phyloP scores from a whole-genome alignment of 2,113 vertebrate genomes.

The Verasper variegatus region DNA sequence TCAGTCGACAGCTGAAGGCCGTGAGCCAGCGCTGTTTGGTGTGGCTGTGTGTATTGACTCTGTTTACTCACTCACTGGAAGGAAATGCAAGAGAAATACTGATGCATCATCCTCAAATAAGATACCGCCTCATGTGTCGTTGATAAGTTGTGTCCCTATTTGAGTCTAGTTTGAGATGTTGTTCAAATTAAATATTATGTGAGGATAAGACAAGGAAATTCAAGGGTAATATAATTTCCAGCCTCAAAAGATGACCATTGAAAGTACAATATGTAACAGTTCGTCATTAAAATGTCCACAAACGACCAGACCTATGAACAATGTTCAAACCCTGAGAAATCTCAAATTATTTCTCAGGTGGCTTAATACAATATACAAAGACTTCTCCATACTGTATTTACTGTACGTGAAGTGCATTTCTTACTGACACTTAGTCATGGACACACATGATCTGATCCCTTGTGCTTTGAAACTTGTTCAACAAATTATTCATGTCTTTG shows the following conservation, averaged over 20 bases:
- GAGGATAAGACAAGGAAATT: no score
- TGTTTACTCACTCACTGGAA: conserved; percentile 9
- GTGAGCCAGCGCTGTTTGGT: not conserved
- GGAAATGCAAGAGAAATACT: not conserved
- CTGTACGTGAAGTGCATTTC: not conserved
- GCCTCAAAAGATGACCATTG: not conserved
- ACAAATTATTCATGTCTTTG: not conserved
- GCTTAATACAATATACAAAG: not conserved
- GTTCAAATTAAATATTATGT: not conserved
- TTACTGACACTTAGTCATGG: not conserved
- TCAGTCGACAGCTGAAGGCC: conserved; percentile 38
- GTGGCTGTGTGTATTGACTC: conserved; percentile 13
- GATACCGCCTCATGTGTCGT: not conserved
- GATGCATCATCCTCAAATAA: not conserved
- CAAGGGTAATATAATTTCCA: not conserved
- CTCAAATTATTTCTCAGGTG: not conserved
- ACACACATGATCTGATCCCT: not conserved
- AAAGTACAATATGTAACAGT: no score
- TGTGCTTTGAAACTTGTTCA: not conserved
- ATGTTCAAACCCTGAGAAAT: no score
- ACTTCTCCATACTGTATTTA: not conserved
- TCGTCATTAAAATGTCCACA: no score
- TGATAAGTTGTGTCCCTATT: not conserved
- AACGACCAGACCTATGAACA: no score
- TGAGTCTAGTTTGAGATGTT: not conserved